A percentile compares a stretch with the other conserved stretches of the same genome.
Evolutionary conservation across 2,888 invertebrate genomes (phyloP).

Genomic region (Mesorhabditis belari): DNA sequence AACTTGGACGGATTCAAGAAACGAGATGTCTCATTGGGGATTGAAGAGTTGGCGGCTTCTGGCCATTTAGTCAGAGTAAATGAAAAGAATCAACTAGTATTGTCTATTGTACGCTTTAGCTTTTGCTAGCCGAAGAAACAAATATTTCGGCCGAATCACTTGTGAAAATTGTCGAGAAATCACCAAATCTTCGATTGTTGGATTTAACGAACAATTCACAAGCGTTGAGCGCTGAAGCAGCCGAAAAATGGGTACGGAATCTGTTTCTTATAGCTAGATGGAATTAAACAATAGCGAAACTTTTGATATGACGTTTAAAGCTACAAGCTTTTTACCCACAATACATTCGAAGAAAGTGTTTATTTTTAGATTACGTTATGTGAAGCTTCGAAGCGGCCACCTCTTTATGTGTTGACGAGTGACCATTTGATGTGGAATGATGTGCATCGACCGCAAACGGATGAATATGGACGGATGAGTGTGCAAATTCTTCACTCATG

Average conservation of each 20-base stretch:
- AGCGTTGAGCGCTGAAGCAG: constrained; percentile 11
- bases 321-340: neutral
- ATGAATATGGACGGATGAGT: neutral
- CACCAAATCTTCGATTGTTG: constrained; percentile 9
- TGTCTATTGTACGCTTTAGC: too few relatives aligned
- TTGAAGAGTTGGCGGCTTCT: constrained; percentile 16
- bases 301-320: neutral
- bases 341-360: neutral
- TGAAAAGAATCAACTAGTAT: neutral
- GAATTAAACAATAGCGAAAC: too few relatives aligned
- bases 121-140: constrained; percentile 24
- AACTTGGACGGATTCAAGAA: constrained; percentile 34
- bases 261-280: neutral
- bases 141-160: constrained; percentile 16
- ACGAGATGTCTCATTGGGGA: constrained; percentile 27
- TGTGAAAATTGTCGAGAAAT: constrained; percentile 8
- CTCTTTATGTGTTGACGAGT: neutral
- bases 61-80: constrained; percentile 15
- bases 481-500: neutral
- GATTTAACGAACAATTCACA: constrained; percentile 26
- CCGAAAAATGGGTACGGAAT: constrained; percentile 9
- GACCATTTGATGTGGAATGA: neutral
- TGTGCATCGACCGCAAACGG: neutral
- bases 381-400: neutral
- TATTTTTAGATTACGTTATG: constrained; percentile 2